Conservation (phyloP, 2,113 vertebrate species). For the Pseudolaguvia tuberculata region DNA sequence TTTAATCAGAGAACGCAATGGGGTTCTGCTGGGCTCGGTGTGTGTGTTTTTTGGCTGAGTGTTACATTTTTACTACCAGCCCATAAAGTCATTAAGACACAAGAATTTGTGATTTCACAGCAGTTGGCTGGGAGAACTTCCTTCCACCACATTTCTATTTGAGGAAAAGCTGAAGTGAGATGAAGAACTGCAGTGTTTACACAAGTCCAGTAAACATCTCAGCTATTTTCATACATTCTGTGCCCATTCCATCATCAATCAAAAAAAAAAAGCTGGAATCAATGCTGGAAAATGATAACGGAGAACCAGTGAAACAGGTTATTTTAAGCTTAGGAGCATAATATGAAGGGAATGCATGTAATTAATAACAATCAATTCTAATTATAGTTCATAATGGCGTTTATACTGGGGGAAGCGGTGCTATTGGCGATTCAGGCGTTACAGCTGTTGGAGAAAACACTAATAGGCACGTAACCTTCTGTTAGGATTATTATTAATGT, state of each 20-base stretch:
- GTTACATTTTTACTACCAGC: conserved; percentile 29
- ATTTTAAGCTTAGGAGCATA: conserved; percentile 32
- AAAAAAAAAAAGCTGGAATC: conserved; percentile 38
- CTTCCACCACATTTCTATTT: conserved; percentile 40
- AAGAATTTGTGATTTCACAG: conserved; percentile 44
- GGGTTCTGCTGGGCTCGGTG: not conserved
- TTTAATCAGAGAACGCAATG: not conserved
- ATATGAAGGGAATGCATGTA: conserved; percentile 30
- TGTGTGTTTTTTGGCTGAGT: conserved; percentile 20
- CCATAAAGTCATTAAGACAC: conserved; percentile 36
- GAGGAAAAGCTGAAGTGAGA: conserved; percentile 40
- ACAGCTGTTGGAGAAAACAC: not conserved
- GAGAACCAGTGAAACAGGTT: conserved; percentile 26
- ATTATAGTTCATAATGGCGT: not conserved
- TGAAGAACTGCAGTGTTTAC: conserved; percentile 48
- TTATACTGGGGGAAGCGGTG: too few relatives aligned
- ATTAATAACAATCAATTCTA: not conserved
- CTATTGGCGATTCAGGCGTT: not conserved
- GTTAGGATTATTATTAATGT: too few relatives aligned
- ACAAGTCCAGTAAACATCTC: conserved; percentile 45
- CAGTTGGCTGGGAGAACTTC: conserved; percentile 24
- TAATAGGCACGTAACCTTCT: too few relatives aligned
- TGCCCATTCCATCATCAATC: conserved; percentile 37
- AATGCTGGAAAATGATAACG: conserved; percentile 29
- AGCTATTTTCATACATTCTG: conserved; percentile 49